A percentile compares a stretch with the other conserved stretches of the same genome.
phyloP scores from a whole-genome alignment of 1,140 invertebrate genomes.

The Charaxes varanes region DNA sequence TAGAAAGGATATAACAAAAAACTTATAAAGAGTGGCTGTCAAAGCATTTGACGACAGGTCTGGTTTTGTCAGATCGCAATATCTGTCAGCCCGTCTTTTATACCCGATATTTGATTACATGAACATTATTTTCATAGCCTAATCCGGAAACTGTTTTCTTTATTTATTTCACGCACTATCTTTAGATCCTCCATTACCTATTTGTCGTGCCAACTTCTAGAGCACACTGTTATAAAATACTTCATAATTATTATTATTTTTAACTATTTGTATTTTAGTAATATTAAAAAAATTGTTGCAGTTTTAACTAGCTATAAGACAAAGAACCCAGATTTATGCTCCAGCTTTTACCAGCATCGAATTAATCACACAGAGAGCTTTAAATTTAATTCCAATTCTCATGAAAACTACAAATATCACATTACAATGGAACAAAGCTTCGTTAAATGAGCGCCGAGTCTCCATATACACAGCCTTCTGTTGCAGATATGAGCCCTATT shows the following conservation, averaged over 20 bases:
- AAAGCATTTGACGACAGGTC: not conserved
- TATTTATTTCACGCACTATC: no score
- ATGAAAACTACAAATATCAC: conserved; percentile 4
- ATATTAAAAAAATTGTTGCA: no score
- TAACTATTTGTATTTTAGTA: no score
- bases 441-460: conserved; percentile 1
- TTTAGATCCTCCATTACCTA: no score
- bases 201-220: no score
- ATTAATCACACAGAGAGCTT: conserved; percentile 1
- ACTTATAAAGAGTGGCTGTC: not conserved
- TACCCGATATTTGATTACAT: not conserved
- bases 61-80: not conserved
- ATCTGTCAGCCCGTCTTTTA: not conserved
- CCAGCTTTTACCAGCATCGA: not conserved
- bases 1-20: no score
- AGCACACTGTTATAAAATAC: no score
- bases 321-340: no score
- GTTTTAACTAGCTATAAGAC: no score
- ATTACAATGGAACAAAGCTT: conserved; percentile 6
- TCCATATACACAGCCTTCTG: not conserved
- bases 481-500: not conserved
- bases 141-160: no score
- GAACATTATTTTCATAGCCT: not conserved
- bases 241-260: no score
- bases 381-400: conserved; percentile 4